A percentile compares a stretch with the other conserved stretches of the same genome.
Conservation (phyloP, 2,797 vertebrate species). For the Esox lucius region DNA sequence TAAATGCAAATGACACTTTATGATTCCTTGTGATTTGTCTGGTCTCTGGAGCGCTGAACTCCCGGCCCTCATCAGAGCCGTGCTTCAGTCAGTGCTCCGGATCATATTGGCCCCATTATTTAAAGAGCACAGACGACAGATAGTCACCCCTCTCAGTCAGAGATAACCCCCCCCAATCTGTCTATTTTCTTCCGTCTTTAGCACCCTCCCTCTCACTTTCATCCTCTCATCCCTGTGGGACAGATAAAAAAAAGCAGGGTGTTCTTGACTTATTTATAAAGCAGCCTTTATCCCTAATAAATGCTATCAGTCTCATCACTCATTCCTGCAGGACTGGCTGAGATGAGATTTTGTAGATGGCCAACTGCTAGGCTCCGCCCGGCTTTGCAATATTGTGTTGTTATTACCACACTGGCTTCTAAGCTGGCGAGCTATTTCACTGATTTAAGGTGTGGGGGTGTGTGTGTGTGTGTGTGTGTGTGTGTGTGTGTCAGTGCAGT, state of each 20-base stretch:
- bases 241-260: background rate
- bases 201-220: background rate
- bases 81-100: constrained; percentile 69
- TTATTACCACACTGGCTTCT: background rate
- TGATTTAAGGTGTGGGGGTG: constrained; percentile 20
- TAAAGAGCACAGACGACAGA: constrained; percentile 65
- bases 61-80: constrained; percentile 68
- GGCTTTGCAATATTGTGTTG: background rate
- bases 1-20: constrained; percentile 71
- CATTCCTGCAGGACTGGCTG: constrained; percentile 6
- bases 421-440: background rate
- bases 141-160: background rate
- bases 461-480: constrained; percentile 29
- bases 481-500: constrained; percentile 22
- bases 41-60: constrained; percentile 60
- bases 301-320: background rate
- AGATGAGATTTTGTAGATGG: constrained; percentile 2
- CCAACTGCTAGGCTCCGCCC: background rate
- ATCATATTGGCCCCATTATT: constrained; percentile 75
- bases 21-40: constrained; percentile 64
- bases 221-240: background rate
- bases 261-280: background rate
- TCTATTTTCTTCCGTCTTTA: background rate
- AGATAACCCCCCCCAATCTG: background rate
- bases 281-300: background rate